These are phyloP conservation scores for Leptarthrus brevirostris DNA, from an alignment of 2,888 invertebrate species.

Conservation along the genomic window DNA sequence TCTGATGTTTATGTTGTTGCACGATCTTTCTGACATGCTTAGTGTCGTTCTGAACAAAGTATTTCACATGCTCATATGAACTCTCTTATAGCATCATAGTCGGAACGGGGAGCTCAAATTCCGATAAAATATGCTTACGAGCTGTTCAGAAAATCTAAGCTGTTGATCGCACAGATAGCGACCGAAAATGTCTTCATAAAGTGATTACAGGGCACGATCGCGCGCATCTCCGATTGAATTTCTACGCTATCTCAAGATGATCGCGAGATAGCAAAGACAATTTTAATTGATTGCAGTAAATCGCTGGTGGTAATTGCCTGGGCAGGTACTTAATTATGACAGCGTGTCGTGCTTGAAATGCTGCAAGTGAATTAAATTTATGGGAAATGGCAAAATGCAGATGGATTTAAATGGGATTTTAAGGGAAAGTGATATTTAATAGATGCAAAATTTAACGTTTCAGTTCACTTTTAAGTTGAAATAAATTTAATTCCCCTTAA, in stretches of 20 bases:
- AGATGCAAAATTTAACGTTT: too few relatives aligned
- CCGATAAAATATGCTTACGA: background rate
- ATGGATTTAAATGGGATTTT: too few relatives aligned
- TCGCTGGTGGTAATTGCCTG: conserved; percentile 1
- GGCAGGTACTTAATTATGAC: background rate
- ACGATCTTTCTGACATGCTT: too few relatives aligned
- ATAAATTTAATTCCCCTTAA: too few relatives aligned
- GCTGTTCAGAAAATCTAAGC: background rate
- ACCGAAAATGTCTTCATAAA: conserved; percentile 5
- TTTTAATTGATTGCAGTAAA: conserved; percentile 24
- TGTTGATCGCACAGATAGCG: background rate
- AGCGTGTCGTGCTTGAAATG: background rate
- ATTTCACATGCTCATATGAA: too few relatives aligned
- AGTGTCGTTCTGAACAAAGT: too few relatives aligned
- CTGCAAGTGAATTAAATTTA: background rate
- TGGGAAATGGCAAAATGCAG: too few relatives aligned
- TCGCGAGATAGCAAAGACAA: background rate
- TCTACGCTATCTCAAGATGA: background rate
- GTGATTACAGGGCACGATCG: background rate
- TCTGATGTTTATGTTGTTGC: too few relatives aligned
- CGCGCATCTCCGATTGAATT: background rate
- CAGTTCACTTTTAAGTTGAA: too few relatives aligned
- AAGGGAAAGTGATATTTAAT: too few relatives aligned
- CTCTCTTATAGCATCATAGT: too few relatives aligned
- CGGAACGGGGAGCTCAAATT: too few relatives aligned